Percentiles rank a stretch among this genome's conserved stretches.
phyloP scores from a whole-genome alignment of 2,888 invertebrate species.

The Platycheirus rosarum region DNA sequence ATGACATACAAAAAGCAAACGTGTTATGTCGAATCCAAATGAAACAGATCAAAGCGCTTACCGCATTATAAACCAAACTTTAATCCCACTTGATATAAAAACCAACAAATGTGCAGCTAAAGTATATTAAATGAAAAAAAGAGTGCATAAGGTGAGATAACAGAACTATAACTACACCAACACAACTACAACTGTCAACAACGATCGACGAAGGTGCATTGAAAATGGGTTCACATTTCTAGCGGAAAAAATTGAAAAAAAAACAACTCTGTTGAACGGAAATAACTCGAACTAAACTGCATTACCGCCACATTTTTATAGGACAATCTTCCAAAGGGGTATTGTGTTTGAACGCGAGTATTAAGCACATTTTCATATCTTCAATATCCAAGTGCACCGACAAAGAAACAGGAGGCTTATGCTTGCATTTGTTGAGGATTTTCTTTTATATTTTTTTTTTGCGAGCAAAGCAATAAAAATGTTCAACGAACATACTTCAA shows the following conservation, averaged over 20 bases:
- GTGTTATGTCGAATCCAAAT: slow-evolving; percentile 51
- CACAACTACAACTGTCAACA: slow-evolving; percentile 28
- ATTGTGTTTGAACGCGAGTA: background rate
- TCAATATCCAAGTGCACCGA: slow-evolving; percentile 58
- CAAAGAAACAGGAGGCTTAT: slow-evolving; percentile 61
- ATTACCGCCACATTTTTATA: slow-evolving; percentile 35
- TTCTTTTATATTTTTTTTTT: slow-evolving; percentile 29
- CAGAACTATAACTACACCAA: slow-evolving; percentile 3
- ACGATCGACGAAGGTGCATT: slow-evolving; percentile 31
- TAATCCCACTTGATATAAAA: slow-evolving; percentile 82
- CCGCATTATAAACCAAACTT: slow-evolving; percentile 77
- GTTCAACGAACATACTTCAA: slow-evolving; percentile 52
- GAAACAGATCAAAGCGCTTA: slow-evolving; percentile 76
- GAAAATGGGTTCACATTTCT: slow-evolving; percentile 42
- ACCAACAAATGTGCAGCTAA: slow-evolving; percentile 76
- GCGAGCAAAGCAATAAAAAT: slow-evolving; percentile 58
- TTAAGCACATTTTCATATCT: background rate
- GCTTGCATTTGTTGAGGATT: slow-evolving; percentile 65
- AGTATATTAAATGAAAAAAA: slow-evolving; percentile 21
- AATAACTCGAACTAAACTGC: slow-evolving; percentile 21
- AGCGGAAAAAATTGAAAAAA: background rate
- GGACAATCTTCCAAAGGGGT: background rate
- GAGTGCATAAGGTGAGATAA: slow-evolving; percentile 62
- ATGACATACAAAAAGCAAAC: slow-evolving; percentile 42
- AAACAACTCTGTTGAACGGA: slow-evolving; percentile 4